Percentiles rank a stretch among this genome's conserved stretches.
These are phyloP conservation scores for Nemurella pictetii DNA, from an alignment of 2,888 invertebrate species.

Conservation along the genomic window DNA sequence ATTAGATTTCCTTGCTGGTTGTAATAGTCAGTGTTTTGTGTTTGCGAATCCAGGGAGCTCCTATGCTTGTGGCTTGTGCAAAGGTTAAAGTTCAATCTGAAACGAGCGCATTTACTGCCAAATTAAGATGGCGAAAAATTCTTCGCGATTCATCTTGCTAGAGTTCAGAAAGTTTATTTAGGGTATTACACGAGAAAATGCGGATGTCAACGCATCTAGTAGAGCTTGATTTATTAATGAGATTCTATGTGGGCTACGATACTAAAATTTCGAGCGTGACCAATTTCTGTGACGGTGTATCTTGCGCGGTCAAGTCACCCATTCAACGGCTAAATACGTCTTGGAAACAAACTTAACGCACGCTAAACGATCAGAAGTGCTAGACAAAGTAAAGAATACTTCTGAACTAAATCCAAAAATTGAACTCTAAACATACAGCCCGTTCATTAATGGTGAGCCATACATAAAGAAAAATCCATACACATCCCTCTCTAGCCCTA, in stretches of 20 bases:
- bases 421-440: neutral
- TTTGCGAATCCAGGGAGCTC: neutral
- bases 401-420: neutral
- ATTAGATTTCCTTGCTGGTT: neutral
- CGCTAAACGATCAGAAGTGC: neutral
- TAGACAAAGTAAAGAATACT: neutral
- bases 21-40: neutral
- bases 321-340: neutral
- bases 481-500: too few relatives aligned
- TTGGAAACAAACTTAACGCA: too few relatives aligned
- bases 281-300: neutral
- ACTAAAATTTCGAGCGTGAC: neutral
- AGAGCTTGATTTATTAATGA: neutral
- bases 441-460: neutral
- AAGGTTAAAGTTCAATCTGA: neutral
- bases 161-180: neutral
- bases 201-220: neutral
- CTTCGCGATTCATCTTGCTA: neutral
- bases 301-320: neutral
- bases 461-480: too few relatives aligned
- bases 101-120: too few relatives aligned
- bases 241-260: neutral
- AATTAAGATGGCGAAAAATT: neutral
- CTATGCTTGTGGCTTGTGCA: neutral
- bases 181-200: neutral